These are phyloP conservation scores for Anthrax anthrax DNA, from an alignment of 2,888 invertebrate species.

Conservation along the genomic window DNA sequence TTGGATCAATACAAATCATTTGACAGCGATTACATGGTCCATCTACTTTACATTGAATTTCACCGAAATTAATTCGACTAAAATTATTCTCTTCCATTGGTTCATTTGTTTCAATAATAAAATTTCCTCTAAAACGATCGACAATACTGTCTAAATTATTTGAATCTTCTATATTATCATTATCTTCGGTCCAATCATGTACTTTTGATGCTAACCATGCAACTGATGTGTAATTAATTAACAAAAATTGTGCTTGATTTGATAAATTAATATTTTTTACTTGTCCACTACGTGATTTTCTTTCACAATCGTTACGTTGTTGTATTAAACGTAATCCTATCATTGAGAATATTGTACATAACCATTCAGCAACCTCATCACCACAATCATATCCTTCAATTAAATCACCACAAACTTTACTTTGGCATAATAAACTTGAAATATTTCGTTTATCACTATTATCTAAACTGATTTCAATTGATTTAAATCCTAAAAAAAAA, in stretches of 20 bases:
- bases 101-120: slow-evolving; percentile 56
- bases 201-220: slow-evolving; percentile 51
- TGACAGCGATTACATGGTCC: slow-evolving; percentile 82
- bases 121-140: slow-evolving; percentile 79
- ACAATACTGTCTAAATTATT: slow-evolving; percentile 45
- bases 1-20: slow-evolving; percentile 90
- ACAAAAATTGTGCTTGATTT: slow-evolving; percentile 75
- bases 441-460: neutral
- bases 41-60: slow-evolving; percentile 43
- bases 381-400: slow-evolving; percentile 77
- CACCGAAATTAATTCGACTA: slow-evolving; percentile 49
- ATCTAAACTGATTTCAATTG: slow-evolving; percentile 41
- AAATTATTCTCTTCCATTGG: slow-evolving; percentile 71
- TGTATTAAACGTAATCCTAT: slow-evolving; percentile 54
- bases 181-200: slow-evolving; percentile 16
- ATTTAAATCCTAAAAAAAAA: slow-evolving; percentile 31
- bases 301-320: slow-evolving; percentile 38
- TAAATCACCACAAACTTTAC: slow-evolving; percentile 73
- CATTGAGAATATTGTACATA: slow-evolving; percentile 53
- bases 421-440: slow-evolving; percentile 44
- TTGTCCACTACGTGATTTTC: slow-evolving; percentile 19
- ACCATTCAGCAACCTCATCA: slow-evolving; percentile 63
- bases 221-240: slow-evolving; percentile 67
- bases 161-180: slow-evolving; percentile 28
- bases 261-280: slow-evolving; percentile 44